These are phyloP conservation scores for Altica lythri DNA, from an alignment of 2,888 invertebrate species.

Conservation along the genomic window DNA sequence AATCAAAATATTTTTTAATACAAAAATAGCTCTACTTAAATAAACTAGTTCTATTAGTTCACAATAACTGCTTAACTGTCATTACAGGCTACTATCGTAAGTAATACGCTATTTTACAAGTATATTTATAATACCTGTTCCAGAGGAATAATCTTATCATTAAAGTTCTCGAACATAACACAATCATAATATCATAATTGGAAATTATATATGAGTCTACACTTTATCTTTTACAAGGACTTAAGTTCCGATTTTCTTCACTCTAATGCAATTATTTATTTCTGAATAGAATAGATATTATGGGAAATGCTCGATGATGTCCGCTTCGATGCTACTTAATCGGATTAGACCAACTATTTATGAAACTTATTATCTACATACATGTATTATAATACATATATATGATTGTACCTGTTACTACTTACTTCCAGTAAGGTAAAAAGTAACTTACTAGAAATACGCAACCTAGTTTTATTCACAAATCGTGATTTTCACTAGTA, in stretches of 20 bases:
- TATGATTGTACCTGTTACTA: too few relatives aligned
- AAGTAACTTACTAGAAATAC: too few relatives aligned
- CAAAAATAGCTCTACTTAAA: too few relatives aligned
- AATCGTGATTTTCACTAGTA: too few relatives aligned
- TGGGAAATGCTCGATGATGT: slow-evolving; percentile 5
- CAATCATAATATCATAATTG: slow-evolving; percentile 48
- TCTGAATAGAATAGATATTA: slow-evolving; percentile 8
- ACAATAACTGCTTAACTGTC: slow-evolving; percentile 2
- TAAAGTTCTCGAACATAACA: slow-evolving; percentile 40
- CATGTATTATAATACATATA: too few relatives aligned
- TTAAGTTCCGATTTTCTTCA: slow-evolving; percentile 15
- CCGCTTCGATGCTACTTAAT: background rate
- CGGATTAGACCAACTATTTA: background rate
- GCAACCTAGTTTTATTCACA: too few relatives aligned
- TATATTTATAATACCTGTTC: slow-evolving; percentile 41
- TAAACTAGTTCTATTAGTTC: too few relatives aligned
- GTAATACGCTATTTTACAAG: slow-evolving; percentile 37
- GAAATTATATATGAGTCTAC: slow-evolving; percentile 43
- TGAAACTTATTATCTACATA: background rate
- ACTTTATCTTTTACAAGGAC: slow-evolving; percentile 25
- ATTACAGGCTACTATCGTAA: slow-evolving; percentile 3
- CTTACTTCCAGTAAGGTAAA: too few relatives aligned
- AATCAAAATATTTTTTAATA: too few relatives aligned
- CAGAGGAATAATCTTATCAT: slow-evolving; percentile 39
- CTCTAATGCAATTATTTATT: slow-evolving; percentile 3